phyloP scores from a whole-genome alignment of 2,797 vertebrate genomes.

The Hapalemur alaotrensis region DNA sequence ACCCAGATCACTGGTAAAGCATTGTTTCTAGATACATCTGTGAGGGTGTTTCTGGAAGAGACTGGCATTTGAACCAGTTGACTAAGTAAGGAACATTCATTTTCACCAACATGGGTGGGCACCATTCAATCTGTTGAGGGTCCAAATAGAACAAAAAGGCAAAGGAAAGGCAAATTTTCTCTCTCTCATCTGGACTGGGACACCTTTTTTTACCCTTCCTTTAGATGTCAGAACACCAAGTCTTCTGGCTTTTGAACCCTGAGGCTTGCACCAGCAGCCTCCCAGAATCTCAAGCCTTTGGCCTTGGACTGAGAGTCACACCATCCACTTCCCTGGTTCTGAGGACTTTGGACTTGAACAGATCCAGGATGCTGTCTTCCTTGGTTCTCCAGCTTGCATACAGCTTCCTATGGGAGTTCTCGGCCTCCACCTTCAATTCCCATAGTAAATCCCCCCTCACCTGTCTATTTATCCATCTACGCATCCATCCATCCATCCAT shows the following conservation, averaged over 20 bases:
- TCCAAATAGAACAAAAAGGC: not conserved
- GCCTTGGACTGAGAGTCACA: not conserved
- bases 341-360: not conserved
- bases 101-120: not conserved
- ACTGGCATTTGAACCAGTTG: not conserved
- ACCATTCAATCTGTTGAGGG: not conserved
- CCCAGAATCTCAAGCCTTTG: not conserved
- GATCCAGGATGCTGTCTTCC: not conserved
- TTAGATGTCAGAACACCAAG: not conserved
- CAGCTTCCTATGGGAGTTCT: not conserved
- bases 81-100: not conserved
- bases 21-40: too few relatives aligned
- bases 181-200: not conserved
- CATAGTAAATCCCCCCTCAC: too few relatives aligned
- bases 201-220: not conserved
- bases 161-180: too few relatives aligned
- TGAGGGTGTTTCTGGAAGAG: too few relatives aligned
- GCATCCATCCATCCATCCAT: not conserved
- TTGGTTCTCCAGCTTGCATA: not conserved
- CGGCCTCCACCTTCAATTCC: too few relatives aligned
- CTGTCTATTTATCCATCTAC: not conserved
- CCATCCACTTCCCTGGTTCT: not conserved
- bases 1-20: too few relatives aligned
- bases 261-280: not conserved
- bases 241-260: not conserved